Evolutionary conservation across 2,888 invertebrate species (phyloP), one percentile per base, ranked within the genome.

Genomic region (Aethes cnicana): DNA sequence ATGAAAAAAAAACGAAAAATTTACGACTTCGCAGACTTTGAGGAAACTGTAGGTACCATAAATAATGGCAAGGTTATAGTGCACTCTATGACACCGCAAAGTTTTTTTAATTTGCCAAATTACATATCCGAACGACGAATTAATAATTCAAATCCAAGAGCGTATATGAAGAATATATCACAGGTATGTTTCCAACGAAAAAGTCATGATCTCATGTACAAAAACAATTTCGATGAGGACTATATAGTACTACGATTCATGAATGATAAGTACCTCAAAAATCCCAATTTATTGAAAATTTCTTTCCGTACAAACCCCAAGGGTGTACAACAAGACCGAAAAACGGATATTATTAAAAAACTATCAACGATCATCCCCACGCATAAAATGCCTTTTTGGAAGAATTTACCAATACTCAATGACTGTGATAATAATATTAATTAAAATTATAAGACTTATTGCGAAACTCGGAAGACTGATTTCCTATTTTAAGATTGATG

Each of bases 301-400:
- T 11, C 28, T 28, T 50, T 48, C 32, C 39, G 58, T n/a, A 23
- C 49, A 7, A 14, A 36, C 32, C 56, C 59, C 21, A 62, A 58
- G 55, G 37, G 59, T 16, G 41, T 62, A 18, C 54, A 54, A 1
- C 2, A 14, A 18, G 11, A 42, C 11, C 55, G 55, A 56, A 57
- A 56, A 48, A 16, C 44, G 36, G 52, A 37, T 16, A 21, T 52
- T 5, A 26, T 52, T n/a, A 17, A 41, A 8, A 52, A 50, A 23
- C 32, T 55, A 17, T 49, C 53, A 0, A 30, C 11, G 18, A 57
- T 59, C 18, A 56, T 62, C 14, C 62, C 59, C 3, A 23, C 26
- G 11, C 62, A 62, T 21, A 62, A 60, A 53, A 32, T 55, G 43
- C 6, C 53, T 33, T 62, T 62, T 47, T 60, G 59, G 57, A 48